phyloP scores from a whole-genome alignment of 2,888 invertebrate species.

The Junonia oenone region DNA sequence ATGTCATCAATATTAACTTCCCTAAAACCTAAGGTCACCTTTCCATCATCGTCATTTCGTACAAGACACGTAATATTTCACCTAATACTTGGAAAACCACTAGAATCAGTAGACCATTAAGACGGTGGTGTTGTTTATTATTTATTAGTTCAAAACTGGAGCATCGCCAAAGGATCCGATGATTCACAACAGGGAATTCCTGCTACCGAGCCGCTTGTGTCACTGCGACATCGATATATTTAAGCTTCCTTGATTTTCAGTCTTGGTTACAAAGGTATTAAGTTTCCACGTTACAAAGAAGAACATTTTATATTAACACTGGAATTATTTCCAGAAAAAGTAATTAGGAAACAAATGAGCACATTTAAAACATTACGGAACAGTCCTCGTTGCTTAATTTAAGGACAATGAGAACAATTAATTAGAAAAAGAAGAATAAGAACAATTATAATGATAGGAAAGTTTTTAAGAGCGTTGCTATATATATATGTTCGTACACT shows the following conservation, averaged over 20 bases:
- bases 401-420: no score
- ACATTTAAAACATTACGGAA: no score
- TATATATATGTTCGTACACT: no score
- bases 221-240: constrained; percentile 16
- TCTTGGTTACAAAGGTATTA: constrained; percentile 6
- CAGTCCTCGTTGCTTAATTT: no score
- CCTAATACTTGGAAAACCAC: background rate
- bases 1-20: no score
- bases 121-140: constrained; percentile 7
- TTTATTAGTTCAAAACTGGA: constrained; percentile 25
- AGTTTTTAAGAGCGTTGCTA: no score
- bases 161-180: constrained; percentile 35
- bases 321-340: background rate
- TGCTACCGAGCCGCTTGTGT: constrained; percentile 11
- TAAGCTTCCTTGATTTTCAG: constrained; percentile 14
- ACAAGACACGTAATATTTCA: background rate
- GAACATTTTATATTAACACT: background rate
- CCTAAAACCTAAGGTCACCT: no score
- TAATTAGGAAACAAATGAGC: background rate
- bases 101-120: constrained; percentile 10
- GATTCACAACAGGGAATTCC: constrained; percentile 30
- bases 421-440: no score
- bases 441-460: no score
- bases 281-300: background rate
- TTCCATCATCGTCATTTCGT: no score